Evolutionary conservation across 30 jellyfish, hydroid and myxozoan species (phyloP).

Genomic region (Pelagia noctiluca): DNA sequence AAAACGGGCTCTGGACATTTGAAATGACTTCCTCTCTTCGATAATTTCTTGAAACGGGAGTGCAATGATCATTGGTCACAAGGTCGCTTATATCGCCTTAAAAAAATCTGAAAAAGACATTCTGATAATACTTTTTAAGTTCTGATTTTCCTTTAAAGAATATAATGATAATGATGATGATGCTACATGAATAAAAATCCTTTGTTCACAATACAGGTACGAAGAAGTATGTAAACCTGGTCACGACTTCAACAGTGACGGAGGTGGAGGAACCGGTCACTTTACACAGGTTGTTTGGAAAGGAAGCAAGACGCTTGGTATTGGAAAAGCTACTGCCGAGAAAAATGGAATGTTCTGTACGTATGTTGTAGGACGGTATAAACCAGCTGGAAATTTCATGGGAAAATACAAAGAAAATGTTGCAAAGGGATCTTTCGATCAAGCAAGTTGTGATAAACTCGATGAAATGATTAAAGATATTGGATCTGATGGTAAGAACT

Average conservation of each 20-base stretch:
- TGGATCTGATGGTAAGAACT: constrained; percentile 15
- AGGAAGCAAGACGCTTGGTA: constrained; percentile 73
- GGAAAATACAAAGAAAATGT: constrained; percentile 75
- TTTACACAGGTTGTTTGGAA: constrained; percentile 98
- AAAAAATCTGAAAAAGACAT: too few species aligned
- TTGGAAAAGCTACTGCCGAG: constrained; percentile 86
- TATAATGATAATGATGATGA: too few species aligned
- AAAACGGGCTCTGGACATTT: too few species aligned
- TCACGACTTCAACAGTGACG: constrained; percentile 58
- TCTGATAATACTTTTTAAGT: too few species aligned
- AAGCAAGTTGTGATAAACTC: constrained; percentile 41
- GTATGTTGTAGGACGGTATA: constrained; percentile 81
- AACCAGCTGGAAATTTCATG: constrained; percentile 79
- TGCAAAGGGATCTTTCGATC: constrained; percentile 59
- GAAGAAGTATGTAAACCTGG: constrained; percentile 88
- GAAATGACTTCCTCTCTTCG: too few species aligned
- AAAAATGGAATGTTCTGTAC: constrained; percentile 78
- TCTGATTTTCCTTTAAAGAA: too few species aligned
- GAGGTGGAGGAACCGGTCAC: constrained; percentile 79
- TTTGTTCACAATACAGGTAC: too few species aligned
- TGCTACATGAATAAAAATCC: too few species aligned
- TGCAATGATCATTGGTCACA: too few species aligned
- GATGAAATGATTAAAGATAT: constrained; percentile 34
- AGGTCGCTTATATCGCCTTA: too few species aligned
- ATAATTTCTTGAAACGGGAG: too few species aligned